Conservation (phyloP, 2,888 invertebrate species). For the Mantis religiosa region DNA sequence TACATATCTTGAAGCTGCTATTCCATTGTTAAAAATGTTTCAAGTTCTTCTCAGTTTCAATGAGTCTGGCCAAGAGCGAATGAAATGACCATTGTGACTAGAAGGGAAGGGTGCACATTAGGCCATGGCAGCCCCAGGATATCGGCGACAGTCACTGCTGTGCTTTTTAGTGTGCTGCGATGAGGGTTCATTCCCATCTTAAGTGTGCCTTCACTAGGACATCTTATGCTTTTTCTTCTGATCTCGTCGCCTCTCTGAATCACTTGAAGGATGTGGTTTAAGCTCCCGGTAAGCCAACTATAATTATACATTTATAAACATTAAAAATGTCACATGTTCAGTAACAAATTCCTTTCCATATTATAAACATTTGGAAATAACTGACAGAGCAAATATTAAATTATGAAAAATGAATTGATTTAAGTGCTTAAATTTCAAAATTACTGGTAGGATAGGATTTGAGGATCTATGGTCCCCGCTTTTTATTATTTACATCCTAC, state of each 20-base stretch:
- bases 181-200: neutral
- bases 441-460: too few species aligned
- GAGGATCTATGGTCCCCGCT: too few species aligned
- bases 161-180: neutral
- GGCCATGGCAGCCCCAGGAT: neutral
- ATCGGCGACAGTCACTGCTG: neutral
- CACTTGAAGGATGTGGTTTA: conserved; percentile 58
- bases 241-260: conserved; percentile 51
- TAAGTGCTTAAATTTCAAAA: too few species aligned
- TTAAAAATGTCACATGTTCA: neutral
- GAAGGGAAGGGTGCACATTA: neutral
- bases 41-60: neutral
- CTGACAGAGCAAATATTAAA: too few species aligned
- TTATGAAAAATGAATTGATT: too few species aligned
- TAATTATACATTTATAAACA: neutral
- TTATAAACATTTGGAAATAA: too few species aligned
- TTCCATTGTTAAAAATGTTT: neutral
- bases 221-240: conserved; percentile 66
- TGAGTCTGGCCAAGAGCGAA: neutral
- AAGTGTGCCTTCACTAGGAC: conserved; percentile 30
- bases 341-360: too few species aligned
- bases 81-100: neutral
- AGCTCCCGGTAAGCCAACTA: conserved; percentile 67
- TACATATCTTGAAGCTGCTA: neutral
- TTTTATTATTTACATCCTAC: too few species aligned